Conservation (phyloP, 2,797 vertebrate species). For the Dermochelys coriacea region DNA sequence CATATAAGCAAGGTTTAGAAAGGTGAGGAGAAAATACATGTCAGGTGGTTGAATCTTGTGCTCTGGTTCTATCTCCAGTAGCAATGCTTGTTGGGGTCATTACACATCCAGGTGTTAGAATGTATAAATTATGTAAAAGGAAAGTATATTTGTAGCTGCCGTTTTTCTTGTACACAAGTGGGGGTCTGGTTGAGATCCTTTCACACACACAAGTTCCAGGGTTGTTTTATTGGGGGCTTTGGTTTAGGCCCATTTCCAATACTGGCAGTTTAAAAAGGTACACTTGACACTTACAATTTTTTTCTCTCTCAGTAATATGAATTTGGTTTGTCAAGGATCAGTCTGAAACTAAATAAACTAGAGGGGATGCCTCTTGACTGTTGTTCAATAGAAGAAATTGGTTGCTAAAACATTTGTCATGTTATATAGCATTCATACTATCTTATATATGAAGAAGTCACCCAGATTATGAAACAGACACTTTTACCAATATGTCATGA, state of each 20-base stretch:
- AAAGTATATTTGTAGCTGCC: too few species aligned
- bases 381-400: not conserved
- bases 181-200: not conserved
- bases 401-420: not conserved
- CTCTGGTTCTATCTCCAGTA: not conserved
- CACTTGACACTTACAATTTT: not conserved
- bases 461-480: accelerated
- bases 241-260: not conserved
- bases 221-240: not conserved
- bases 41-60: not conserved
- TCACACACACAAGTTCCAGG: not conserved
- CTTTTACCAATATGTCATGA: not conserved
- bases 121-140: too few species aligned
- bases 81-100: not conserved
- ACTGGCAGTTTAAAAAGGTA: not conserved
- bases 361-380: not conserved
- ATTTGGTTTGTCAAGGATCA: not conserved
- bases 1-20: not conserved
- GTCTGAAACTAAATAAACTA: not conserved
- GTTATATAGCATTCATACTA: not conserved
- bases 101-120: too few species aligned
- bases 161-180: too few species aligned
- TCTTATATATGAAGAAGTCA: not conserved
- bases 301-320: too few species aligned
- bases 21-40: not conserved